Evolutionary conservation across 2,797 vertebrate species (phyloP), one percentile per base, ranked within the genome.

Genomic region (Cyprinella venusta): DNA sequence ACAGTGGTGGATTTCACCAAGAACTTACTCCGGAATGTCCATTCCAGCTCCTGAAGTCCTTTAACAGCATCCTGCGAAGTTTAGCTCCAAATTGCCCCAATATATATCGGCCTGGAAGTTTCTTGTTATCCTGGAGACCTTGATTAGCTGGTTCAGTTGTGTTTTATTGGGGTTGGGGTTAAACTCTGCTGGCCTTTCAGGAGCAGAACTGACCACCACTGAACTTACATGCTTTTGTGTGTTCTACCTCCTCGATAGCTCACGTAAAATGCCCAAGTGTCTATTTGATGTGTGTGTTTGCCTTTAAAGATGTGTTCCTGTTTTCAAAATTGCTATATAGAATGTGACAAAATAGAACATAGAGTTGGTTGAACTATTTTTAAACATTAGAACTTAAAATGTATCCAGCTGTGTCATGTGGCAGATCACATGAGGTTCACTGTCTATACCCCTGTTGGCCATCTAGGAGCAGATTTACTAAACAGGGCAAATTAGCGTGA

Each of bases 1-100:
- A 54, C 26, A n/a, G 61, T 70, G 84, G 59, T 77, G 72, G 33
- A 70, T 85, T 76, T 76, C 15, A 59, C 30, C 52, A 59, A 75
- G 33, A 75, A 59, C 52, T 76, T 21, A 1, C 18, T n/a, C 30
- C n/a, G 30, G n/a, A 38, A 76, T 59, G 72, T 40, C 30, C 30
- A n/a, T 0, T 54, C 3, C 50, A 1, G 30, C 19, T 74, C 30
- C 18, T 21, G 18, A 52, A 54, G 30, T 54, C 71, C 30, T 36
- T 72, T 21, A 52, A 5, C 8, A 50, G 24, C 12, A 24, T 76
- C 12, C 21, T 40, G 21, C 12, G 3, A 56, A 15, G 50, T 24
- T 56, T 24, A 74, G 33, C 26, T 54, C 48, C 50, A 36, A 76
- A 13, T 2, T 63, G 2, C 24, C 59, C 2, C 13, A 63, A 7